Percentiles rank a stretch among this genome's conserved stretches.
These are phyloP conservation scores for Paedocypris micromegethes DNA, from an alignment of 2,797 vertebrate genomes.

Conservation along the genomic window DNA sequence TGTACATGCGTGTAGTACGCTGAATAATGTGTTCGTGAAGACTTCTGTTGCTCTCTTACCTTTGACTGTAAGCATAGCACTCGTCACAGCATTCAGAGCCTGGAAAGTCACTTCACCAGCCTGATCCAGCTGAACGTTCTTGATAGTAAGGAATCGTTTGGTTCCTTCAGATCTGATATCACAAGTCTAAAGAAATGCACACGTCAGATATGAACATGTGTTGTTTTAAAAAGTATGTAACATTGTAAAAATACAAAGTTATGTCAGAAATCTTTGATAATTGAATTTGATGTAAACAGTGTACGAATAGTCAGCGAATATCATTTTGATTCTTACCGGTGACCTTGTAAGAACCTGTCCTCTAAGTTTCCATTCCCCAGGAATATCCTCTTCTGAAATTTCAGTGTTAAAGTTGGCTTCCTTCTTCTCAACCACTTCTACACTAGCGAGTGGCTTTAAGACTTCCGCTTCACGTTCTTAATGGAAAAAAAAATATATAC, in stretches of 20 bases:
- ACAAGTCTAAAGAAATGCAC: constrained; percentile 85
- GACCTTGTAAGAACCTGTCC: constrained; percentile 89
- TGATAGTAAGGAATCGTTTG: constrained; percentile 78
- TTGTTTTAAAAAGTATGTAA: no score
- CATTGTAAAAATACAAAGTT: no score
- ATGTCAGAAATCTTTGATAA: no score
- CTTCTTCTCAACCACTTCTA: constrained; percentile 89
- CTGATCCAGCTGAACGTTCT: constrained; percentile 84
- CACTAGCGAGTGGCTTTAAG: constrained; percentile 85
- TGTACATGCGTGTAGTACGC: constrained; percentile 2
- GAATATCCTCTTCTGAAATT: constrained; percentile 89
- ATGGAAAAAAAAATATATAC: constrained; percentile 21
- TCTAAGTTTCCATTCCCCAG: constrained; percentile 94
- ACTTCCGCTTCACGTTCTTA: constrained; percentile 89
- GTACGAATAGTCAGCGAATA: no score
- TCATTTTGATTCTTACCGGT: no score
- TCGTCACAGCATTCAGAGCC: constrained; percentile 84
- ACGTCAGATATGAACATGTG: no score
- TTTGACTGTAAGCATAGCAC: constrained; percentile 85
- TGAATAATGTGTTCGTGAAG: not conserved
- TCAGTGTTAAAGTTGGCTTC: constrained; percentile 88
- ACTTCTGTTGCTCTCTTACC: constrained; percentile 57
- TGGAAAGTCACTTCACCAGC: constrained; percentile 93
- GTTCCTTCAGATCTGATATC: constrained; percentile 85
- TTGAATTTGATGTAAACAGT: no score